Evolutionary conservation across 2,797 vertebrate species (phyloP).

Genomic region (Trematomus bernacchii): DNA sequence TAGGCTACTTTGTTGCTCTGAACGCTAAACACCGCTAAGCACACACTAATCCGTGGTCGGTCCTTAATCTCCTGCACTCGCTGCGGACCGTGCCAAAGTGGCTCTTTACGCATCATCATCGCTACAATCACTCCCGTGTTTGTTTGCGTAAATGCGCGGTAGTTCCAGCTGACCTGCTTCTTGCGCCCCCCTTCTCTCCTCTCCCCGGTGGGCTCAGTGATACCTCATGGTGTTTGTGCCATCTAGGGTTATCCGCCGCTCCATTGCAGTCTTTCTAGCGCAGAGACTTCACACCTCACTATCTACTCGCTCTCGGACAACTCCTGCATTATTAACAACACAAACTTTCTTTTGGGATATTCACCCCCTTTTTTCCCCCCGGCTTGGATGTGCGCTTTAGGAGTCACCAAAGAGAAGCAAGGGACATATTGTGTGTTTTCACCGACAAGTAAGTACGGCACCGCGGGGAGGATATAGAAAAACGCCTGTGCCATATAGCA

Average conservation of each 20-base stretch:
- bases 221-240: conserved; percentile 60
- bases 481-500: conserved; percentile 52
- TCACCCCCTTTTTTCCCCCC: not conserved
- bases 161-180: conserved; percentile 29
- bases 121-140: conserved; percentile 7
- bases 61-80: conserved; percentile 70
- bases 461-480: conserved; percentile 29
- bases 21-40: conserved; percentile 67
- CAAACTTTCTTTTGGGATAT: conserved; percentile 44
- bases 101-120: conserved; percentile 36
- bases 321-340: conserved; percentile 7
- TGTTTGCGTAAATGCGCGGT: conserved; percentile 29
- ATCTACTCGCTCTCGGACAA: conserved; percentile 25
- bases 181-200: conserved; percentile 2
- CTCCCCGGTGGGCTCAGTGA: conserved; percentile 38
- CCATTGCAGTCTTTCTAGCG: conserved; percentile 60
- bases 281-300: conserved; percentile 47
- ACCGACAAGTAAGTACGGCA: conserved; percentile 31
- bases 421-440: conserved; percentile 45
- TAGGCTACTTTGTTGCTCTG: conserved; percentile 68
- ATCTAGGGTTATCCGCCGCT: conserved; percentile 53
- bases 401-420: not conserved
- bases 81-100: conserved; percentile 54
- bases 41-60: conserved; percentile 72
- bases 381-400: conserved; percentile 27